Percentiles rank a stretch among this genome's conserved stretches.
phyloP scores from a whole-genome alignment of 2,888 invertebrate species.

The Drosophila tripunctata region DNA sequence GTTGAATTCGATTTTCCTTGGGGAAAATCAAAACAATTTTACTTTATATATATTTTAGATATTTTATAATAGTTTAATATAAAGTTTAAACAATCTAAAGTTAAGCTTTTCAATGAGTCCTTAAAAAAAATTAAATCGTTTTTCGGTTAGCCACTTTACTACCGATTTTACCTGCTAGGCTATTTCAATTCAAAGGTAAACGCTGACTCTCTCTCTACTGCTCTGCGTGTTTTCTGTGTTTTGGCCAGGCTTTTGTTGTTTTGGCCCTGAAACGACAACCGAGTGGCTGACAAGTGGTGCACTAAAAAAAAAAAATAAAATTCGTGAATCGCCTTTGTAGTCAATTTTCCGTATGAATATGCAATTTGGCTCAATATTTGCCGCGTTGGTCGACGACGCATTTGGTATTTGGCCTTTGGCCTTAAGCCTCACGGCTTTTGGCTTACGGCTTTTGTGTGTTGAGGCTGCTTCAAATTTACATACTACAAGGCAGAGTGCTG shows the following conservation, averaged over 20 bases:
- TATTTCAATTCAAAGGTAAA: constrained; percentile 39
- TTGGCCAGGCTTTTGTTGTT: constrained; percentile 29
- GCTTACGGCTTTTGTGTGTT: constrained; percentile 1
- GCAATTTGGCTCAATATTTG: constrained; percentile 40
- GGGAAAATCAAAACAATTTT: no score
- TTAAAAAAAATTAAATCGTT: no score
- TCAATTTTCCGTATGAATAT: constrained; percentile 61
- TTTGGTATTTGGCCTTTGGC: neutral
- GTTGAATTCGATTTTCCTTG: no score
- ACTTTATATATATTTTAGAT: no score
- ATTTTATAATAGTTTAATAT: no score
- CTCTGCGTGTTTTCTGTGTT: neutral
- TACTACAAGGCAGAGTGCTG: neutral
- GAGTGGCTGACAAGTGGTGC: constrained; percentile 29
- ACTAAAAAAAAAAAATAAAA: neutral
- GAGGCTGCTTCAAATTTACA: constrained; percentile 29
- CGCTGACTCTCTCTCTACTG: constrained; percentile 2
- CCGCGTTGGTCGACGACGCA: neutral
- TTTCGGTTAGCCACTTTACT: constrained; percentile 25
- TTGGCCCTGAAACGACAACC: constrained; percentile 10
- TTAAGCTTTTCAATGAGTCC: no score
- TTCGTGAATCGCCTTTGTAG: constrained; percentile 41
- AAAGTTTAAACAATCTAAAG: no score
- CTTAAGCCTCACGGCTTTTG: neutral
- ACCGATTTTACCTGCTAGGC: constrained; percentile 3